These are phyloP conservation scores for Eulemur mongoz DNA, from an alignment of 2,797 vertebrate genomes.

Conservation along the genomic window DNA sequence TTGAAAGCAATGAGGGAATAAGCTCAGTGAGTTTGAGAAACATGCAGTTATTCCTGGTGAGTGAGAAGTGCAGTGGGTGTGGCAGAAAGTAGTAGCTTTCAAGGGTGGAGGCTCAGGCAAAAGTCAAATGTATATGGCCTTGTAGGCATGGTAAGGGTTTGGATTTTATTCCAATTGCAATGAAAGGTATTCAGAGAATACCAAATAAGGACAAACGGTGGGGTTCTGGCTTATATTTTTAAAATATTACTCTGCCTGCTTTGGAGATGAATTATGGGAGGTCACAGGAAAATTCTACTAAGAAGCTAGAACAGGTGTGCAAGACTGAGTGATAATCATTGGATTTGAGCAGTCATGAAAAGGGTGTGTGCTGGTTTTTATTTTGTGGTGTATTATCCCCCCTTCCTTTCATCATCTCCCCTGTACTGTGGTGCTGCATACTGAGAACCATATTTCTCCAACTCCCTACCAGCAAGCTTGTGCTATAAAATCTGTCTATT, in stretches of 20 bases:
- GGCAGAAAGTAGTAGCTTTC: neutral
- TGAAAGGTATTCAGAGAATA: neutral
- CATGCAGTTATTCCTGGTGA: neutral
- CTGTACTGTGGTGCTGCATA: neutral
- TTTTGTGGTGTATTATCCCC: neutral
- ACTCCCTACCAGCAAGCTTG: neutral
- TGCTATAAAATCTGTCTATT: neutral
- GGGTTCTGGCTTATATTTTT: neutral
- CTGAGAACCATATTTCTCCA: neutral
- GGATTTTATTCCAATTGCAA: neutral
- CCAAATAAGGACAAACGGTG: neutral
- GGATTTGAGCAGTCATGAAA: neutral
- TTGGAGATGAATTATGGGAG: neutral
- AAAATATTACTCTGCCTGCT: neutral
- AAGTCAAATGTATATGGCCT: neutral
- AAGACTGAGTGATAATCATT: neutral
- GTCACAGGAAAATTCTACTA: neutral
- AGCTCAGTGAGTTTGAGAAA: neutral
- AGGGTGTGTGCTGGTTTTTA: neutral
- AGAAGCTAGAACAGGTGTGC: neutral
- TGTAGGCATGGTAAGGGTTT: neutral
- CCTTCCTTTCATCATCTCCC: neutral
- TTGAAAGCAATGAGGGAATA: neutral
- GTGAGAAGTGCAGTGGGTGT: neutral
- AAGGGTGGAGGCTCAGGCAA: neutral